phyloP scores from a whole-genome alignment of 1,140 invertebrate species.

The Pogonus chalceus region DNA sequence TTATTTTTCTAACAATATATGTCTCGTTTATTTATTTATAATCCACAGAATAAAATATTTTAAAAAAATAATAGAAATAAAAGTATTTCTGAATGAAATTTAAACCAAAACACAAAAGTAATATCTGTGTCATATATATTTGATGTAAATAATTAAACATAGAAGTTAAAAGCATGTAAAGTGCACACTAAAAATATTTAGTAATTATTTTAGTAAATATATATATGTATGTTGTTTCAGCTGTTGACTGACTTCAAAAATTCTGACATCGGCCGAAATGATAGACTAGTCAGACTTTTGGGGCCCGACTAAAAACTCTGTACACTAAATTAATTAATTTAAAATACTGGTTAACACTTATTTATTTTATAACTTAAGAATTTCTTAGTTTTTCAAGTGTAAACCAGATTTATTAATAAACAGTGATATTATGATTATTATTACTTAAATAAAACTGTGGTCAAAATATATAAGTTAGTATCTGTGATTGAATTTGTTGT shows the following conservation, averaged over 20 bases:
- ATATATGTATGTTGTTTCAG: constrained; percentile 33
- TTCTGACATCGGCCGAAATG: constrained; percentile 47
- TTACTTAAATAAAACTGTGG: too few relatives aligned
- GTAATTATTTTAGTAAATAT: neutral
- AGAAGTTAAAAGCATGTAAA: neutral
- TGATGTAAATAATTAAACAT: constrained; percentile 1
- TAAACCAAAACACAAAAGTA: neutral
- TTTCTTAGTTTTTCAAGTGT: too few relatives aligned
- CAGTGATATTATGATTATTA: too few relatives aligned
- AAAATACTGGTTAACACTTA: too few relatives aligned
- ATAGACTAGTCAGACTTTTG: constrained; percentile 41
- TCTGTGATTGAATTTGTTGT: too few relatives aligned
- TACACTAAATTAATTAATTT: too few relatives aligned
- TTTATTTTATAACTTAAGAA: too few relatives aligned
- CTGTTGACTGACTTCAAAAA: constrained; percentile 53
- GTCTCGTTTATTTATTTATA: too few relatives aligned
- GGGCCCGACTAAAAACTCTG: neutral
- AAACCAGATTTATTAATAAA: too few relatives aligned
- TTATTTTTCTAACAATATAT: too few relatives aligned
- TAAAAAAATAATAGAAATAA: neutral
- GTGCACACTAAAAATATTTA: neutral
- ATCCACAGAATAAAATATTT: too few relatives aligned
- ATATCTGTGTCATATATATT: constrained; percentile 3
- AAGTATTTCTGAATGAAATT: neutral
- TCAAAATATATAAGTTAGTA: too few relatives aligned